Base-by-base conservation (phyloP, 2,888 invertebrate species). In the Deilephila elpenor region DNA sequence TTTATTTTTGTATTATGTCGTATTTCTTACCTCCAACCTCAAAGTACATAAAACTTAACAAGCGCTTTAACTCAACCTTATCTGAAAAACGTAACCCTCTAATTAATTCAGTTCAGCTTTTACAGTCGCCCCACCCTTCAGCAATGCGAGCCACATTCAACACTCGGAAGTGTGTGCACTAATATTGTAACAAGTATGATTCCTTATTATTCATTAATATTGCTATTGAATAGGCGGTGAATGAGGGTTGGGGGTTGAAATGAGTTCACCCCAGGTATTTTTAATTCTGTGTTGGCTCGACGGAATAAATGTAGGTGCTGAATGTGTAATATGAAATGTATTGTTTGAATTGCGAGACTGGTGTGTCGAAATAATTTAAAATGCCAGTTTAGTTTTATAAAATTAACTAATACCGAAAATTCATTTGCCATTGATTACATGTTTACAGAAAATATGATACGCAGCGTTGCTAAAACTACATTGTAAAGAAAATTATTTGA, bases 121-220 rank as follows among this genome's bases (percentile, higher is more conserved):
- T 56, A n/a, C 56, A 17, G 19, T n/a, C 17, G 17, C 56, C 56
- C 56, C 56, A 56, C n/a, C 56, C 56, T n/a, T 56, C 56, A 6
- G 56, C 56, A 19, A 56, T 6, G 44, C 44, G 14, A 56, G n/a
- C 1, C 7, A 56, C 56, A 56, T n/a, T 56, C 56, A 56, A n/a
- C 56, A 56, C 56, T 56, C n/a, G 56, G 56, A 53, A 17, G n/a
- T n/a, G n/a, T 56, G 56, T 56, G n/a, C 56, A 56, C 56, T 19
- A 56, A 56, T 56, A 56, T 56, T 56, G n/a, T n/a, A 56, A 56
- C 56, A 56, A 56, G 56, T 19, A 56, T n/a, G 56, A 56, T 56
- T 56, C 56, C n/a, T 56, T 19, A 56, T 56, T 19, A 56, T 3
- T 51, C 7, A 51, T 56, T 56, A 56, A 56, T 56, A 44, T 44